Percentiles rank a stretch among this genome's conserved stretches.
These are phyloP conservation scores for Nasonia vitripennis DNA, from an alignment of 1,140 invertebrate species.

Conservation along the genomic window DNA sequence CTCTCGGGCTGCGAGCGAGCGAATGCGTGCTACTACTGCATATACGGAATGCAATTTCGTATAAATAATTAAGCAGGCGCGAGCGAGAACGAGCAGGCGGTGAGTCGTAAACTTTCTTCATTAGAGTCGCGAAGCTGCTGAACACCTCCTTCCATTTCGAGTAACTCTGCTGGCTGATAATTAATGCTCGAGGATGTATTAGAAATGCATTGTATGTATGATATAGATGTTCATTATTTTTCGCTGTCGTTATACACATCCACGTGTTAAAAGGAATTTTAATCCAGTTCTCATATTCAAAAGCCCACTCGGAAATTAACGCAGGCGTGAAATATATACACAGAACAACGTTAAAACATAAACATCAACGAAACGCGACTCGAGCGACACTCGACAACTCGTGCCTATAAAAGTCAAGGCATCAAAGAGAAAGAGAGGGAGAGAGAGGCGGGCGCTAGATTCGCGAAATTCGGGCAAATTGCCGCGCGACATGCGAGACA, in stretches of 20 bases:
- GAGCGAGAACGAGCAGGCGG: not conserved
- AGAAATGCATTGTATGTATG: not conserved
- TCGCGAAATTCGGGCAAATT: not conserved
- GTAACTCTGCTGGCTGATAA: not conserved
- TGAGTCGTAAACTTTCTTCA: conserved; percentile 28
- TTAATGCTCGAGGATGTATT: not conserved
- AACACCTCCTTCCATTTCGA: not conserved
- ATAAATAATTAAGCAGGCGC: conserved; percentile 5
- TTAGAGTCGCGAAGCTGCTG: not conserved
- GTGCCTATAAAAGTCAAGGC: not conserved
- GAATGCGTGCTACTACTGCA: not conserved
- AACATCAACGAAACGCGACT: no score
- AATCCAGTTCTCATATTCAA: no score
- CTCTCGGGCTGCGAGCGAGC: not conserved
- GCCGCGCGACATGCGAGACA: not conserved
- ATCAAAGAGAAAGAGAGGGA: not conserved
- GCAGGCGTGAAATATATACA: no score
- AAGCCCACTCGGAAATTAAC: no score
- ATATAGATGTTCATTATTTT: not conserved
- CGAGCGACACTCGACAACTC: no score
- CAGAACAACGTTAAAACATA: no score
- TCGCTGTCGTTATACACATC: no score
- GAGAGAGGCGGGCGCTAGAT: not conserved
- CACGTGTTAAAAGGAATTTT: no score
- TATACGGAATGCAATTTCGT: conserved; percentile 12